These are phyloP conservation scores for Spicauda simplicius DNA, from an alignment of 2,888 invertebrate genomes.

Conservation along the genomic window DNA sequence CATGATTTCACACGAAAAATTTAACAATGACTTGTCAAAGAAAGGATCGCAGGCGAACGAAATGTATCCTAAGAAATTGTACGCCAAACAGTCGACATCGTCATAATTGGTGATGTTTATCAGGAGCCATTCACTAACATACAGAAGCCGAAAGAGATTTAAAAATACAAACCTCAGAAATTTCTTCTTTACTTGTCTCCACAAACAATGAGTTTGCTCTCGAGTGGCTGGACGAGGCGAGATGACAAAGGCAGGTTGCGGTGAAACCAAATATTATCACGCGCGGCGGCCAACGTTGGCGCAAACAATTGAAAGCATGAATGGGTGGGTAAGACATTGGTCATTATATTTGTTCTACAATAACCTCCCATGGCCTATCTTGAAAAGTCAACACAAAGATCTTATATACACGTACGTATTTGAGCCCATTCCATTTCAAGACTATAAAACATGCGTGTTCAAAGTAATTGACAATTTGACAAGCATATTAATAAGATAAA, in stretches of 20 bases:
- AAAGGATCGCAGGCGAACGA: slow-evolving; percentile 36
- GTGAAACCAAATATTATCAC: slow-evolving; percentile 81
- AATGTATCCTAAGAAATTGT: slow-evolving; percentile 44
- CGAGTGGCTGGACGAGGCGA: slow-evolving; percentile 69
- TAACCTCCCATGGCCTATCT: slow-evolving; percentile 10
- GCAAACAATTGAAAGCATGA: slow-evolving; percentile 57
- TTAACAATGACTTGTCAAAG: slow-evolving; percentile 30
- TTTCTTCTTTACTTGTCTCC: slow-evolving; percentile 65
- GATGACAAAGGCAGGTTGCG: slow-evolving; percentile 67
- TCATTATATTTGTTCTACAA: slow-evolving; percentile 15
- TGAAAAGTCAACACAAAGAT: not conserved
- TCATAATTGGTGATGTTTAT: slow-evolving; percentile 75
- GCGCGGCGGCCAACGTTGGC: slow-evolving; percentile 64
- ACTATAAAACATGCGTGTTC: not conserved
- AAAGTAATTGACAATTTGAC: slow-evolving; percentile 15
- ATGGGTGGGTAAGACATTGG: slow-evolving; percentile 43
- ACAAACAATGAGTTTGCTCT: slow-evolving; percentile 64
- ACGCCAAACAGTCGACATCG: slow-evolving; percentile 51
- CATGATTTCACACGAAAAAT: slow-evolving; percentile 23
- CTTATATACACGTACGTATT: not conserved
- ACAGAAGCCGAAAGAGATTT: slow-evolving; percentile 81
- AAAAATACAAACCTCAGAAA: slow-evolving; percentile 75
- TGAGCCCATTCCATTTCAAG: not conserved
- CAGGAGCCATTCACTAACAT: slow-evolving; percentile 74
- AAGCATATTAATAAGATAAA: slow-evolving; percentile 20